These are phyloP conservation scores for Volucella zonaria DNA, from an alignment of 2,888 invertebrate genomes.

Conservation along the genomic window DNA sequence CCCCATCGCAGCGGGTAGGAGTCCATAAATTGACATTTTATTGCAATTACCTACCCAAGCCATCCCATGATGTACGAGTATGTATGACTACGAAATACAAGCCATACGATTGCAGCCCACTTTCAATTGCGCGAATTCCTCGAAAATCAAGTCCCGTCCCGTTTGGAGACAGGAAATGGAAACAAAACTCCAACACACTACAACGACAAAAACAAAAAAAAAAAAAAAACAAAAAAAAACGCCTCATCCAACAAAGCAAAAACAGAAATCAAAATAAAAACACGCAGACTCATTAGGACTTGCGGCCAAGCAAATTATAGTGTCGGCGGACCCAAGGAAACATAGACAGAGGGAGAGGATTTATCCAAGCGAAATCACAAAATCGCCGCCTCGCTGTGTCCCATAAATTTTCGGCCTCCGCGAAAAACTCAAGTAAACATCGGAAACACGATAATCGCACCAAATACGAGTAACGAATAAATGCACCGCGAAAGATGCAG, in stretches of 20 bases:
- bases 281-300: slow-evolving; percentile 69
- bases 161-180: too few relatives aligned
- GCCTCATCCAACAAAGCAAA: neutral
- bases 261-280: slow-evolving; percentile 21
- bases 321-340: slow-evolving; percentile 11
- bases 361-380: slow-evolving; percentile 66
- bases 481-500: slow-evolving; percentile 1
- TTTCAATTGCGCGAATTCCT: too few relatives aligned
- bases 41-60: slow-evolving; percentile 11
- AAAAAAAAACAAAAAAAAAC: neutral
- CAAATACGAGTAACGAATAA: slow-evolving; percentile 17
- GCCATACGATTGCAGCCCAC: too few relatives aligned
- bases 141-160: too few relatives aligned
- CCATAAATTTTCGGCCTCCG: slow-evolving; percentile 66
- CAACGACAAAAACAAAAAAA: neutral
- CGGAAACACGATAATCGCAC: slow-evolving; percentile 71
- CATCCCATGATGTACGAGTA: neutral
- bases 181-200: too few relatives aligned
- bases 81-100: too few relatives aligned
- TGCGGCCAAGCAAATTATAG: slow-evolving; percentile 60
- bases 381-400: slow-evolving; percentile 70
- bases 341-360: neutral
- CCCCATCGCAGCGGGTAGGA: too few relatives aligned
- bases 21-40: neutral
- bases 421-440: slow-evolving; percentile 59